These are phyloP conservation scores for Hybognathus amarus DNA, from an alignment of 2,797 vertebrate species.

Conservation along the genomic window DNA sequence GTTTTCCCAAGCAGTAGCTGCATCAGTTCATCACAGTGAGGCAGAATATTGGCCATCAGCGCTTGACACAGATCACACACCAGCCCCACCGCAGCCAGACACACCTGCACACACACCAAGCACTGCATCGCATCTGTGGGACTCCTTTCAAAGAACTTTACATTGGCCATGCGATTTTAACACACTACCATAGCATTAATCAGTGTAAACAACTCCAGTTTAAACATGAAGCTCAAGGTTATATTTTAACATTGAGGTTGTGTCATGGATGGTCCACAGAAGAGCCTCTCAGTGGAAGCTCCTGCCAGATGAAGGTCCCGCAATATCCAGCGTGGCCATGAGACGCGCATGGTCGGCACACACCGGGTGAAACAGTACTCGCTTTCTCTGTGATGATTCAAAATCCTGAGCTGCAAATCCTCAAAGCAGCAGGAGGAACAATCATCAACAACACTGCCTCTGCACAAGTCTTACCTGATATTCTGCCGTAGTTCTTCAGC, in stretches of 20 bases:
- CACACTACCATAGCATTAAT: not conserved
- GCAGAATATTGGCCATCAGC: slow-evolving; percentile 93
- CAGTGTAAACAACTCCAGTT: not conserved
- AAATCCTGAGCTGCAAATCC: slow-evolving; percentile 51
- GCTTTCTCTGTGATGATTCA: slow-evolving; percentile 48
- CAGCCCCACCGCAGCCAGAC: slow-evolving; percentile 93
- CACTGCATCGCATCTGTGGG: not conserved
- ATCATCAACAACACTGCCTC: slow-evolving; percentile 7
- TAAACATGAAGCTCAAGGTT: not conserved
- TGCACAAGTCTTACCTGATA: slow-evolving; percentile 84
- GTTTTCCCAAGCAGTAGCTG: slow-evolving; percentile 96
- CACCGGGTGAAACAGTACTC: slow-evolving; percentile 54
- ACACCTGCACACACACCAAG: slow-evolving; percentile 81
- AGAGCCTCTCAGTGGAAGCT: not conserved
- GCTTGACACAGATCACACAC: slow-evolving; percentile 95
- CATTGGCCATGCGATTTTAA: not conserved
- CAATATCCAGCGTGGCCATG: slow-evolving; percentile 44
- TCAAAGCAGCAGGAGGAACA: slow-evolving; percentile 40
- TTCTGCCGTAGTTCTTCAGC: slow-evolving; percentile 96
- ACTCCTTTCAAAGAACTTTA: not conserved
- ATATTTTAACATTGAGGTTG: not conserved
- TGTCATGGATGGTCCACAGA: not conserved
- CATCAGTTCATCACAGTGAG: slow-evolving; percentile 98
- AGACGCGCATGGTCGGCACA: slow-evolving; percentile 33
- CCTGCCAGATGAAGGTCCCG: slow-evolving; percentile 30